Conservation (phyloP, 1,140 invertebrate species). For the Phymorhynchus buccinoides region DNA sequence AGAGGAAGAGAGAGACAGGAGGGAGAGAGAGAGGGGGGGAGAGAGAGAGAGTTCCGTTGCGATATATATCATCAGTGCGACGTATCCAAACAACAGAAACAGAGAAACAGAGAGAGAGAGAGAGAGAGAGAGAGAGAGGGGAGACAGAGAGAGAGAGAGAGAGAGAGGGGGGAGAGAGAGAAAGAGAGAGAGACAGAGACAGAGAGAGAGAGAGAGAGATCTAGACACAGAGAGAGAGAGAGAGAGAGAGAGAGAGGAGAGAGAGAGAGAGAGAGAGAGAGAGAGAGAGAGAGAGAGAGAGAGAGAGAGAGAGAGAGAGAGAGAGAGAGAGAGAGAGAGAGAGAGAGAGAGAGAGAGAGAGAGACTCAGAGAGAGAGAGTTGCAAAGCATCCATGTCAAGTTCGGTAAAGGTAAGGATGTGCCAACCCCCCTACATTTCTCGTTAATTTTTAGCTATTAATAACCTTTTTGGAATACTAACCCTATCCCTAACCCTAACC, state of each 20-base stretch:
- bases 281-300: conserved; percentile 1
- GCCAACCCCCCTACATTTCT: not conserved
- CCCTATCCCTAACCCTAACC: too few relatives aligned
- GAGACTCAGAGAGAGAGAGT: not conserved
- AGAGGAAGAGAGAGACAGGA: not conserved
- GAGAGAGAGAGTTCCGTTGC: too few relatives aligned
- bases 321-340: not conserved
- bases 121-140: not conserved
- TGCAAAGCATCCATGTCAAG: not conserved
- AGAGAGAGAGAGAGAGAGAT: conserved; percentile 31
- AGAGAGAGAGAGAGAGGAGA: conserved; percentile 4
- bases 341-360: conserved; percentile 12
- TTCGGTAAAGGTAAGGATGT: too few relatives aligned
- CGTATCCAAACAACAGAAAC: too few relatives aligned
- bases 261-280: not conserved
- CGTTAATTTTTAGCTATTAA: not conserved
- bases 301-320: not conserved
- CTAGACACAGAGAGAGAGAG: conserved; percentile 25
- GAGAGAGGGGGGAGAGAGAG: conserved; percentile 17
- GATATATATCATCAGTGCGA: not conserved
- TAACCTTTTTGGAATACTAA: too few relatives aligned
- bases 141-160: not conserved
- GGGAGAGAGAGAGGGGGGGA: not conserved
- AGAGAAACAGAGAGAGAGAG: not conserved
- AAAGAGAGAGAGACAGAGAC: not conserved